A percentile compares a stretch with the other conserved stretches of the same genome.
phyloP scores from a whole-genome alignment of 2,113 vertebrate species.

The Pica pica region DNA sequence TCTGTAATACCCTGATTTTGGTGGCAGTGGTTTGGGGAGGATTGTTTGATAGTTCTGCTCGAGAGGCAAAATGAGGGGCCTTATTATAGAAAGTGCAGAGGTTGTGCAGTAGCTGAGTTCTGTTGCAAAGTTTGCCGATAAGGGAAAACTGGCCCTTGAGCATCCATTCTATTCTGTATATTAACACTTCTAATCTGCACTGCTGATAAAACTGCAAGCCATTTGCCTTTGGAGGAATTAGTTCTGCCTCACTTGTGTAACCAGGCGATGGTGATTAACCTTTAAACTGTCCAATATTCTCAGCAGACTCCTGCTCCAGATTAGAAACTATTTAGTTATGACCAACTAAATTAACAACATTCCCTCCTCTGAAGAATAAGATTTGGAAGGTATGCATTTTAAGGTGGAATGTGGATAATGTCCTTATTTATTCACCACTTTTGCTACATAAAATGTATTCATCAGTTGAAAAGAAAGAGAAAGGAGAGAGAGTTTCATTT shows the following conservation, averaged over 20 bases:
- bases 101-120: conserved; percentile 94
- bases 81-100: conserved; percentile 97
- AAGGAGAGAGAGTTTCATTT: not conserved
- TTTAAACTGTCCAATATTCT: conserved; percentile 99
- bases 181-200: conserved; percentile 99
- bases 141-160: conserved; percentile 99
- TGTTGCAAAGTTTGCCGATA: conserved; percentile 99
- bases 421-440: conserved; percentile 60
- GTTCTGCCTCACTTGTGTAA: conserved; percentile 98
- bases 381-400: conserved; percentile 81
- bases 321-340: conserved; percentile 99
- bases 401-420: conserved; percentile 76
- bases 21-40: conserved; percentile 88
- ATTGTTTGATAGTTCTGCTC: conserved; percentile 99
- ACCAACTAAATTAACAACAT: conserved; percentile 99
- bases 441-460: not conserved
- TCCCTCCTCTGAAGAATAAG: conserved; percentile 83
- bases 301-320: conserved; percentile 97
- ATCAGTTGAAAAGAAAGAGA: not conserved
- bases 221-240: conserved; percentile 99
- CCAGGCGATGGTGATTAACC: conserved; percentile 99
- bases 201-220: conserved; percentile 99
- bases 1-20: conserved; percentile 99
- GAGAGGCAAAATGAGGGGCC: conserved; percentile 99
- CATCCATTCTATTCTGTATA: conserved; percentile 99